Percentiles rank a stretch among this genome's conserved stretches.
phyloP scores from a whole-genome alignment of 2,888 invertebrate species.

The Drosophila subquinaria region DNA sequence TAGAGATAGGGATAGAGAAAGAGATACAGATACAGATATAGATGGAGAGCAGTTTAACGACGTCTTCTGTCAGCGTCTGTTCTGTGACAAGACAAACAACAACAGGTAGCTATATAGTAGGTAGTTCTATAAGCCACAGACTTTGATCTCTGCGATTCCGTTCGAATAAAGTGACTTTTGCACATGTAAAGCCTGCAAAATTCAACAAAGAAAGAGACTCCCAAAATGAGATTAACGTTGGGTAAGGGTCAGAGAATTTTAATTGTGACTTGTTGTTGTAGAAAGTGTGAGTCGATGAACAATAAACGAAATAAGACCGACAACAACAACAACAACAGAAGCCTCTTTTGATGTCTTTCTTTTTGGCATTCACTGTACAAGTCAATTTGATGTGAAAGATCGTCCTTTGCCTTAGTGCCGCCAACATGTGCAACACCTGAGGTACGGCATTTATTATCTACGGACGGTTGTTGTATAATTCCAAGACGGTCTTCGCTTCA shows the following conservation, averaged over 20 bases:
- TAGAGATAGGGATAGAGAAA: neutral
- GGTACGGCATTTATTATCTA: slow-evolving; percentile 46
- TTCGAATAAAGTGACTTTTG: slow-evolving; percentile 66
- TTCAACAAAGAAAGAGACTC: neutral
- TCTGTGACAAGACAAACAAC: slow-evolving; percentile 10
- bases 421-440: slow-evolving; percentile 68
- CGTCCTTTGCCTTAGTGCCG: slow-evolving; percentile 63
- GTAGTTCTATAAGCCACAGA: slow-evolving; percentile 44
- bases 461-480: slow-evolving; percentile 49
- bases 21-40: slow-evolving; percentile 1
- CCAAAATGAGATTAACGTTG: slow-evolving; percentile 43
- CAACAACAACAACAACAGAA: slow-evolving; percentile 31
- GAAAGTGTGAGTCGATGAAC: slow-evolving; percentile 62
- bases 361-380: slow-evolving; percentile 15
- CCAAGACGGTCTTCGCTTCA: slow-evolving; percentile 14
- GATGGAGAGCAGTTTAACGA: slow-evolving; percentile 24
- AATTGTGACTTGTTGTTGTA: slow-evolving; percentile 50
- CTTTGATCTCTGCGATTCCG: slow-evolving; percentile 67
- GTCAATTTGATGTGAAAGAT: slow-evolving; percentile 41
- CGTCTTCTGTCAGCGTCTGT: slow-evolving; percentile 31
- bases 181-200: slow-evolving; percentile 55
- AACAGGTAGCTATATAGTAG: slow-evolving; percentile 63
- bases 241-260: slow-evolving; percentile 37
- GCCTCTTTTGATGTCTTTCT: slow-evolving; percentile 68
- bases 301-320: slow-evolving; percentile 19